Conservation (phyloP, 2,888 invertebrate species). For the Lasioglossum calceatum region DNA sequence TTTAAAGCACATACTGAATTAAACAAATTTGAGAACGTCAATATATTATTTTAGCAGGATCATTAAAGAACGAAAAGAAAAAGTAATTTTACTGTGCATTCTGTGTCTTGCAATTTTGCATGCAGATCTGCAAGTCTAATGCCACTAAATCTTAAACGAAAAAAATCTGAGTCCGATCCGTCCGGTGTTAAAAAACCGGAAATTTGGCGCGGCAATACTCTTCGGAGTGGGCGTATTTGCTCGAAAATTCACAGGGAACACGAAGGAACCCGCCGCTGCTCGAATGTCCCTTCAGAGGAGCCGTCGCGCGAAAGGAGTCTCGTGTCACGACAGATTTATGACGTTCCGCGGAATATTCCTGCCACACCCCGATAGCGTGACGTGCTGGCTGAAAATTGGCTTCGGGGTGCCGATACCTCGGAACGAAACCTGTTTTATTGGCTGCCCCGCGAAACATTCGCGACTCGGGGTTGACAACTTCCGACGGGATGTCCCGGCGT, state of each 20-base stretch:
- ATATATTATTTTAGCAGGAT: no score
- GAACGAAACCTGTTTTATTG: constrained; percentile 30
- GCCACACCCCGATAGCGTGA: constrained; percentile 8
- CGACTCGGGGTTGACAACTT: constrained; percentile 21
- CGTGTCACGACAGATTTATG: constrained; percentile 45
- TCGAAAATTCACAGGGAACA: neutral
- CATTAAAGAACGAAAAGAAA: no score
- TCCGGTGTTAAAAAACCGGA: neutral
- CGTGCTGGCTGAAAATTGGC: constrained; percentile 40
- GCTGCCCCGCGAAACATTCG: constrained; percentile 14
- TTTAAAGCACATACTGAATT: no score
- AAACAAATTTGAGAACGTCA: no score
- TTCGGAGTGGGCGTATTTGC: neutral
- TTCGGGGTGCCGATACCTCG: constrained; percentile 11
- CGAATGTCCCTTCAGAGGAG: constrained; percentile 17
- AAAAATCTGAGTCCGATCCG: neutral
- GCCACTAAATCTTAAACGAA: neutral
- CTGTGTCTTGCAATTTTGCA: no score
- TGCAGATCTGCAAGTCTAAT: no score
- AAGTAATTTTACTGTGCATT: no score
- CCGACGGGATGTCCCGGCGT: neutral
- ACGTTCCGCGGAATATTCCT: constrained; percentile 21
- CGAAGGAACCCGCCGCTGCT: no score
- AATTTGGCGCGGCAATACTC: neutral
- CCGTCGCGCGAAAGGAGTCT: constrained; percentile 18